Conservation (phyloP, 2,113 vertebrate species). For the Thinocorus orbignyianus region DNA sequence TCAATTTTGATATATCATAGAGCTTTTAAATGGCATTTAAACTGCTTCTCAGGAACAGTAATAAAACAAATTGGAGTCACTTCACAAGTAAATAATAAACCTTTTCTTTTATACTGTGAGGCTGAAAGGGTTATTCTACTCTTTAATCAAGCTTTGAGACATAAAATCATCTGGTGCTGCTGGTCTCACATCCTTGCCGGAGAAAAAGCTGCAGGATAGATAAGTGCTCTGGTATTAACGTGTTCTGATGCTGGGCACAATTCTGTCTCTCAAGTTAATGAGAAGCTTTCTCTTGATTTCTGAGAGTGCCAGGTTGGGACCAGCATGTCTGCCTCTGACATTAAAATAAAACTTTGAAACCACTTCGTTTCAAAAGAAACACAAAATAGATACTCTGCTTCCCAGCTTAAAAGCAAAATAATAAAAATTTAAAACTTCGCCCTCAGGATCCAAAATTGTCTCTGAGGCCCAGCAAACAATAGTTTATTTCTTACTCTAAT, state of each 20-base stretch:
- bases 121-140: not conserved
- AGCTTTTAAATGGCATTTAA: not conserved
- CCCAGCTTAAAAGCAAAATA: not conserved
- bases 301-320: not conserved
- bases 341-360: not conserved
- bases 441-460: not conserved
- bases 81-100: not conserved
- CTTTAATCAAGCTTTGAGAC: not conserved
- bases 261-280: conserved; percentile 26
- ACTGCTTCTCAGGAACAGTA: not conserved
- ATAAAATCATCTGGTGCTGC: not conserved
- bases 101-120: not conserved
- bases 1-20: not conserved
- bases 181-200: not conserved
- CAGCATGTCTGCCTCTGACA: not conserved
- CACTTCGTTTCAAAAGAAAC: not conserved
- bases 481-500: conserved; percentile 5
- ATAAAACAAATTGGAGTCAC: not conserved
- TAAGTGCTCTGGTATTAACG: not conserved
- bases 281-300: not conserved
- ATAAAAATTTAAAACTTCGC: not conserved
- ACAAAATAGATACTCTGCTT: not conserved
- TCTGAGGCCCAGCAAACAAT: not conserved
- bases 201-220: not conserved
- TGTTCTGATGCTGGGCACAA: not conserved